Evolutionary conservation across 1,140 invertebrate genomes (phyloP).

Genomic region (Bombus confusus): DNA sequence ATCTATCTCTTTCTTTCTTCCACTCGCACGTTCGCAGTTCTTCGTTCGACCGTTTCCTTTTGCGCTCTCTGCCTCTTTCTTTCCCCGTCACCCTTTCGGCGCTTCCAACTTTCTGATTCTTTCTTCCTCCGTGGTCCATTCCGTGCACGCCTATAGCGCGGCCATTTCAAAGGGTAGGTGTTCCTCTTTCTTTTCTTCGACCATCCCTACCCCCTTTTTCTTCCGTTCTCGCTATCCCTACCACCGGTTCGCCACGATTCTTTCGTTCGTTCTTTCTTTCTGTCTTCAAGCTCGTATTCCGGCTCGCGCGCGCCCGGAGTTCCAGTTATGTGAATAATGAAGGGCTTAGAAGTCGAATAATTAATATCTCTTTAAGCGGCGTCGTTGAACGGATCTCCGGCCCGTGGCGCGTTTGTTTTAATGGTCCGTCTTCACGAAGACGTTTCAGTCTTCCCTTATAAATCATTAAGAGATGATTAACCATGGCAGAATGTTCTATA

Average conservation of each 20-base stretch:
- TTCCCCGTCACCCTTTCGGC: neutral
- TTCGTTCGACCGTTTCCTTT: neutral
- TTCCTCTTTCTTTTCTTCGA: conserved; percentile 44
- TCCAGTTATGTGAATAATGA: conserved; percentile 55
- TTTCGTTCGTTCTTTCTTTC: conserved; percentile 33
- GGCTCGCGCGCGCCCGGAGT: conserved; percentile 18
- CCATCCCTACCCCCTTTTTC: neutral
- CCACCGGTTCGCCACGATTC: neutral
- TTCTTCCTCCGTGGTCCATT: conserved; percentile 2
- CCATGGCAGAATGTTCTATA: conserved; percentile 14
- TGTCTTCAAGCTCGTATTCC: conserved; percentile 14
- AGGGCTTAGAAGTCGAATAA: conserved; percentile 53
- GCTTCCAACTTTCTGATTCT: conserved; percentile 18
- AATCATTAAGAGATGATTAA: conserved; percentile 30
- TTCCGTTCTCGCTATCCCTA: neutral
- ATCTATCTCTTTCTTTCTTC: neutral
- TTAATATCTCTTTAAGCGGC: conserved; percentile 54
- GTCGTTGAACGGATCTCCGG: conserved; percentile 44
- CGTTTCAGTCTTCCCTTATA: neutral
- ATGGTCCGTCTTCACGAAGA: conserved; percentile 34
- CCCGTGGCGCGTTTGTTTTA: conserved; percentile 39
- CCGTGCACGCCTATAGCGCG: conserved; percentile 3
- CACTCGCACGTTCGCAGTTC: neutral
- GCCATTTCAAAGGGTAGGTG: conserved; percentile 39
- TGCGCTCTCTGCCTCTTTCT: neutral